Conservation (phyloP, 2,888 invertebrate species). For the Zaprionus obscuricornis region DNA sequence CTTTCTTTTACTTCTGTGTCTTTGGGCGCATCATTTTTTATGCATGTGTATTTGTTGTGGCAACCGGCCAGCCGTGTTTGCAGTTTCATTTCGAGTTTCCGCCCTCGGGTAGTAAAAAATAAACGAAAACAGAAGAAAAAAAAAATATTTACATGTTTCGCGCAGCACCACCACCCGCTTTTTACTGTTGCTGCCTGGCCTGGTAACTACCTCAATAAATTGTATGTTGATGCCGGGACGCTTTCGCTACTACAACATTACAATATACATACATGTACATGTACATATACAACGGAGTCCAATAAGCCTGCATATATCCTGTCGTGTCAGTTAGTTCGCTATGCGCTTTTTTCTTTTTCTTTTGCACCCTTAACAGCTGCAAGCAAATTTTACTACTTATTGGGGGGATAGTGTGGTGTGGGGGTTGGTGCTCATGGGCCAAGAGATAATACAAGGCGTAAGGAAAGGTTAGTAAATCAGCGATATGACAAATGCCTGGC, state of each 20-base stretch:
- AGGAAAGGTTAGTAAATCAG: slow-evolving; percentile 77
- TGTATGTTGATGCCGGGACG: slow-evolving; percentile 67
- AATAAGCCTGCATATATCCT: slow-evolving; percentile 34
- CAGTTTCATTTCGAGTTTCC: slow-evolving; percentile 35
- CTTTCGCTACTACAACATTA: too few species aligned
- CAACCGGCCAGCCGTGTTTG: slow-evolving; percentile 48
- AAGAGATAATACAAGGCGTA: slow-evolving; percentile 63
- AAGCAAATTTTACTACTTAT: slow-evolving; percentile 9
- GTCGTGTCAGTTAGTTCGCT: slow-evolving; percentile 45
- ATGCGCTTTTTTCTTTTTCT: slow-evolving; percentile 27
- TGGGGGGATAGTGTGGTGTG: neutral
- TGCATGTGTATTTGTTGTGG: slow-evolving; percentile 68
- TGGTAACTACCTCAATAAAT: slow-evolving; percentile 79
- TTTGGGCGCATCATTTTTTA: slow-evolving; percentile 53
- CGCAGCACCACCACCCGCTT: slow-evolving; percentile 30
- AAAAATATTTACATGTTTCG: slow-evolving; percentile 35
- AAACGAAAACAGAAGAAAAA: slow-evolving; percentile 1
- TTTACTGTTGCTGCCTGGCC: too few species aligned
- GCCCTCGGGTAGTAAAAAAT: slow-evolving; percentile 19
- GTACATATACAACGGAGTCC: slow-evolving; percentile 30
- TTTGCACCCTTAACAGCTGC: slow-evolving; percentile 40
- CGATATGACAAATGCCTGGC: slow-evolving; percentile 66
- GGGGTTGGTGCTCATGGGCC: slow-evolving; percentile 27
- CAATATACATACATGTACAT: too few species aligned
- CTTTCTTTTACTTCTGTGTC: slow-evolving; percentile 8